Evolutionary conservation across 2,797 vertebrate species (phyloP), one percentile per base, ranked within the genome.

Genomic region (Schizopygopsis malacanthus): DNA sequence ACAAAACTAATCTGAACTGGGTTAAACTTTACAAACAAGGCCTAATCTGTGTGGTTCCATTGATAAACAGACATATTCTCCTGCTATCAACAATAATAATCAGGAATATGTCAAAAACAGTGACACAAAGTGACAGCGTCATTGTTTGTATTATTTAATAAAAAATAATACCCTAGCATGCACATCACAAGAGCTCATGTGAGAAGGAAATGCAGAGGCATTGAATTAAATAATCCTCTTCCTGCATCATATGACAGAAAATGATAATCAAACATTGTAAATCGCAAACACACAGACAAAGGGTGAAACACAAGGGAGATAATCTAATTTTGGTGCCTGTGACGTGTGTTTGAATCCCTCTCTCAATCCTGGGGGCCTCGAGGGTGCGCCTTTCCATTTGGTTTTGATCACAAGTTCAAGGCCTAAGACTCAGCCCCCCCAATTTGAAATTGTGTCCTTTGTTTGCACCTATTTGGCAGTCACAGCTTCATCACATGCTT

Each of bases 281-380:
- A 79, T 76, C 7, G 12, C 61, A 83, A 83, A 84, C 70, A 72
- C 41, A 78, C 12, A 77, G 45, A 86, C 81, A 85, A 89, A 85
- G 81, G 61, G 85, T 76, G 85, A 81, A 47, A 85, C 75, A 89
- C 79, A 71, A 39, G 73, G 82, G 76, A 9, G 83, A 89, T 93
- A 86, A 92, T 93, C 89, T 92, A 89, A 92, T 92, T 87, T 86
- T 71, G 56, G 81, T 87, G 89, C 90, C 89, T 93, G 92, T 93
- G 94, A 94, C 39, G 43, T 54, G 20, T 18, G 25, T 52, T 73
- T 81, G 59, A 86, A 85, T 67, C 63, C 37, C 33, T 83, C 82
- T 89, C 80, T 88, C 16, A 12, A 43, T 87, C 25, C 85, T 56
- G 72, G 33, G 56, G 85, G 72, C 86, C 88, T 22, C 10, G 39